These are phyloP conservation scores for Polypedilum vanderplanki DNA, from an alignment of 1,140 invertebrate genomes.

Conservation along the genomic window DNA sequence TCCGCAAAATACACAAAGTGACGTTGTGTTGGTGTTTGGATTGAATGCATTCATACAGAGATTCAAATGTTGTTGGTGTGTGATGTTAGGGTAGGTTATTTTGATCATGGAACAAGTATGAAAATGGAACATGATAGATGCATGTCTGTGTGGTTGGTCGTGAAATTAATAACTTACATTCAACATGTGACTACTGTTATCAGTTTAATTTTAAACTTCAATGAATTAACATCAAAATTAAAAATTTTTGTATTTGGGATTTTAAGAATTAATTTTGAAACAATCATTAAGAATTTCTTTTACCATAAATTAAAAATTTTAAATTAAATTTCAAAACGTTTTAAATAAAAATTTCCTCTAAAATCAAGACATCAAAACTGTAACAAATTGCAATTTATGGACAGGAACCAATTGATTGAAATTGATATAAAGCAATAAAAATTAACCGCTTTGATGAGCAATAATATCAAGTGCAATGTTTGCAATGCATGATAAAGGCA, in stretches of 20 bases:
- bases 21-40: not conserved
- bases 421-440: slow-evolving; percentile 4
- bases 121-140: not conserved
- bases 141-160: not conserved
- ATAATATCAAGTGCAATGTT: not conserved
- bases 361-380: not conserved
- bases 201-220: not conserved
- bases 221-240: not conserved
- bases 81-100: slow-evolving; percentile 8
- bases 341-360: not conserved
- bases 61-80: not conserved
- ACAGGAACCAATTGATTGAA: not conserved
- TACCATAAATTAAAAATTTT: not conserved
- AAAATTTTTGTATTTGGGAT: not conserved
- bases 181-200: not conserved
- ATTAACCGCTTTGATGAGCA: not conserved
- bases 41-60: not conserved
- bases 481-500: not conserved
- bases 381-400: slow-evolving; percentile 8
- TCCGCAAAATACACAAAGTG: not conserved
- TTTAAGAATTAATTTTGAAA: not conserved
- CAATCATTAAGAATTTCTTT: no score
- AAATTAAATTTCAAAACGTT: not conserved
- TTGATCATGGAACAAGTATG: not conserved
- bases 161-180: not conserved